Conservation (phyloP, 1,140 invertebrate genomes). For the Mizuhopecten yessoensis region DNA sequence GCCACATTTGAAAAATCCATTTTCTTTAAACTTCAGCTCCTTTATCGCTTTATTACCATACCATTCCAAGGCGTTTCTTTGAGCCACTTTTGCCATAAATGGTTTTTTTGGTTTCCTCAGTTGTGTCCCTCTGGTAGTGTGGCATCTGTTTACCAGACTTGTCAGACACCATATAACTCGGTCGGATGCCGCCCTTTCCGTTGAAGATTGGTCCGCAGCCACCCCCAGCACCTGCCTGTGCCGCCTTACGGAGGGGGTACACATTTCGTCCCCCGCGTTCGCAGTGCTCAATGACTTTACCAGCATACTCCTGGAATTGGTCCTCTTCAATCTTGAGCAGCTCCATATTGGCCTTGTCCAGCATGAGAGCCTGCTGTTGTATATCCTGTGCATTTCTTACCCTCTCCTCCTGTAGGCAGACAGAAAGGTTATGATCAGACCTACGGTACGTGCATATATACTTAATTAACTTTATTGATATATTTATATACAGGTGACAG, state of each 20-base stretch:
- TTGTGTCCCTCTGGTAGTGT: conserved; percentile 76
- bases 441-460: no score
- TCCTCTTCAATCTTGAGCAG: conserved; percentile 79
- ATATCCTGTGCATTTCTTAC: conserved; percentile 64
- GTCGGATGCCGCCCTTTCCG: conserved; percentile 81
- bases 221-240: conserved; percentile 77
- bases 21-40: not conserved
- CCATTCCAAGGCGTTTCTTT: conserved; percentile 81
- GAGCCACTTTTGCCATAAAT: conserved; percentile 76
- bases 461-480: no score
- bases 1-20: not conserved
- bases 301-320: conserved; percentile 83
- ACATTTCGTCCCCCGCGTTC: conserved; percentile 81
- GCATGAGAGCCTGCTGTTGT: conserved; percentile 70
- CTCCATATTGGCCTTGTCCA: conserved; percentile 78
- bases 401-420: conserved; percentile 68
- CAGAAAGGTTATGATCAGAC: no score
- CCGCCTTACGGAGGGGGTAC: conserved; percentile 80
- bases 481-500: no score
- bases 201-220: conserved; percentile 78
- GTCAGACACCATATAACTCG: conserved; percentile 81
- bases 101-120: conserved; percentile 77
- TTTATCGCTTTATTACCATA: conserved; percentile 73
- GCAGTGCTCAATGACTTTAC: conserved; percentile 81
- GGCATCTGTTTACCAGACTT: conserved; percentile 80